A percentile compares a stretch with the other conserved stretches of the same genome.
These are phyloP conservation scores for Dimorphilus gyrociliatus DNA, from an alignment of 2,888 invertebrate species.

Conservation along the genomic window DNA sequence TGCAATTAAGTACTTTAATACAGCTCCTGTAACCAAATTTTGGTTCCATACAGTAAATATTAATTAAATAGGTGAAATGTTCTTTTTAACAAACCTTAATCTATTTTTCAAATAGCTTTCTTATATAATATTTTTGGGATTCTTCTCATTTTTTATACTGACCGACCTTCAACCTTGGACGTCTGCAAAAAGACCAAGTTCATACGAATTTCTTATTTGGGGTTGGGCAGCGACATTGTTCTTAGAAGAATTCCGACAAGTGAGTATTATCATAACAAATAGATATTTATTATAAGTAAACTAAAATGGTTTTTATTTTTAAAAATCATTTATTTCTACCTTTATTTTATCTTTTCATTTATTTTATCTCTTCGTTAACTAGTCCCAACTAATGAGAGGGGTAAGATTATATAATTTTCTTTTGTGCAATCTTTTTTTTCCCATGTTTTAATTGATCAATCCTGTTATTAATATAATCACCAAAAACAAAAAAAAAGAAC, in stretches of 20 bases:
- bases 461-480: not conserved
- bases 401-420: no score
- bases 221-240: constrained; percentile 25
- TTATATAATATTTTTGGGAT: constrained; percentile 23
- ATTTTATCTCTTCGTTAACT: no score
- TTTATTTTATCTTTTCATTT: no score
- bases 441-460: no score
- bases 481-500: not conserved
- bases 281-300: not conserved
- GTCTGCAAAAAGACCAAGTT: constrained; percentile 10
- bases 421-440: no score
- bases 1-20: constrained; percentile 29
- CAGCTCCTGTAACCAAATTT: constrained; percentile 34
- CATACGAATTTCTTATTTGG: constrained; percentile 24
- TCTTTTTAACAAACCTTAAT: no score
- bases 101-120: constrained; percentile 19
- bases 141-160: constrained; percentile 31
- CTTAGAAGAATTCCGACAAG: constrained; percentile 32
- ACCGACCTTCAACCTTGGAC: constrained; percentile 18
- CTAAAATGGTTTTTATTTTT: not conserved
- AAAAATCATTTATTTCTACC: no score
- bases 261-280: constrained; percentile 7
- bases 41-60: constrained; percentile 23
- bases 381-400: no score
- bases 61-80: no score